phyloP scores from a whole-genome alignment of 2,888 invertebrate species.

The Griposia aprilina region DNA sequence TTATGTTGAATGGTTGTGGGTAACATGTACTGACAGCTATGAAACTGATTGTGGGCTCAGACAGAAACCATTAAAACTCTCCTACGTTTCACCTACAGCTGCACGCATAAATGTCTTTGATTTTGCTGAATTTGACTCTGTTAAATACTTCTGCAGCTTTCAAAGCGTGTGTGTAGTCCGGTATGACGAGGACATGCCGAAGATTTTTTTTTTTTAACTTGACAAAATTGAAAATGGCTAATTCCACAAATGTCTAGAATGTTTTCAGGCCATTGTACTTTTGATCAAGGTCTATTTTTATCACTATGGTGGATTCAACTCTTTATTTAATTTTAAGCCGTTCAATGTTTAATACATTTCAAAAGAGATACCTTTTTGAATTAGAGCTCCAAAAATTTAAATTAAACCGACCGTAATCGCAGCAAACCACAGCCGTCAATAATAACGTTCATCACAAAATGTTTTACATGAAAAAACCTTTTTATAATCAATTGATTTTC shows the following conservation, averaged over 20 bases:
- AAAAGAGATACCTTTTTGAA: constrained; percentile 48
- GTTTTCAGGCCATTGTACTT: background rate
- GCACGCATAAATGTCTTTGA: background rate
- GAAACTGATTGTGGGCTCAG: background rate
- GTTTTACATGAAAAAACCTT: constrained; percentile 74
- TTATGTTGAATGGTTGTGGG: background rate
- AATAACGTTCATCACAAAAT: constrained; percentile 71
- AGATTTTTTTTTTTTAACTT: background rate
- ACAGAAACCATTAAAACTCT: background rate
- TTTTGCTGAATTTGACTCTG: background rate
- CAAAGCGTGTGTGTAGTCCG: background rate
- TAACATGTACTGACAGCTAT: background rate
- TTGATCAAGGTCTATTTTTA: constrained; percentile 10
- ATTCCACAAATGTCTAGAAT: background rate
- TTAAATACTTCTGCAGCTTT: background rate
- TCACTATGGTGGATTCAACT: background rate
- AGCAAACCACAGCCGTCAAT: constrained; percentile 62
- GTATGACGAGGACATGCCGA: background rate
- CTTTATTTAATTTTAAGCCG: background rate
- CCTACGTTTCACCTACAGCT: background rate
- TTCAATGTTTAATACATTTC: constrained; percentile 25
- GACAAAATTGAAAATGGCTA: background rate
- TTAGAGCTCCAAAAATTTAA: constrained; percentile 57
- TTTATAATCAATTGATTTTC: constrained; percentile 78
- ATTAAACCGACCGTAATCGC: constrained; percentile 63